phyloP scores from a whole-genome alignment of 2,113 vertebrate species.

The Columba janthina region DNA sequence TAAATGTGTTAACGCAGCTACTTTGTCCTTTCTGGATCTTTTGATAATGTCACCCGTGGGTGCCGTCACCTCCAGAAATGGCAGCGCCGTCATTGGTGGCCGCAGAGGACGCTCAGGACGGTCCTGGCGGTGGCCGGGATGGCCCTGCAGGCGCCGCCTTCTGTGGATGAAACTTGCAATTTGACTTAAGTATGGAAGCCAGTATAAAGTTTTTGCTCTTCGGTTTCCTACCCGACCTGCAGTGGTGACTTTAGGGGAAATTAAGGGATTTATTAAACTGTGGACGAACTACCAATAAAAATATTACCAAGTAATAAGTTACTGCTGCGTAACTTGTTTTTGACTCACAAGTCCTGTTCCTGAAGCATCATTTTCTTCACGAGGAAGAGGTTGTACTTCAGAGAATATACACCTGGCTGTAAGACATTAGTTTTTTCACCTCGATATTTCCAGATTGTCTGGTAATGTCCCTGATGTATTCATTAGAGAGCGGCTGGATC shows the following conservation, averaged over 20 bases:
- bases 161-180: neutral
- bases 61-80: neutral
- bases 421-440: neutral
- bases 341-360: neutral
- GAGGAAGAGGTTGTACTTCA: neutral
- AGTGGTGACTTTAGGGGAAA: neutral
- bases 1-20: neutral
- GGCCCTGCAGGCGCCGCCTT: no score
- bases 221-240: neutral
- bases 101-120: no score
- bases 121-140: no score
- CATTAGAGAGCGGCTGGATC: neutral
- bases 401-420: neutral
- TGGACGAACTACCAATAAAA: neutral
- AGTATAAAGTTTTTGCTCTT: neutral
- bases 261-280: neutral
- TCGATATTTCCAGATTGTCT: neutral
- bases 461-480: conserved; percentile 8
- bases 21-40: neutral
- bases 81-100: neutral
- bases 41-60: neutral
- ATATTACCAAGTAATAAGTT: neutral
- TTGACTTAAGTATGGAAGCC: neutral
- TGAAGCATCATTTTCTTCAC: neutral
- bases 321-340: no score